Base-by-base conservation (phyloP, 2,797 vertebrate genomes). In the Tarsius wallacei region DNA sequence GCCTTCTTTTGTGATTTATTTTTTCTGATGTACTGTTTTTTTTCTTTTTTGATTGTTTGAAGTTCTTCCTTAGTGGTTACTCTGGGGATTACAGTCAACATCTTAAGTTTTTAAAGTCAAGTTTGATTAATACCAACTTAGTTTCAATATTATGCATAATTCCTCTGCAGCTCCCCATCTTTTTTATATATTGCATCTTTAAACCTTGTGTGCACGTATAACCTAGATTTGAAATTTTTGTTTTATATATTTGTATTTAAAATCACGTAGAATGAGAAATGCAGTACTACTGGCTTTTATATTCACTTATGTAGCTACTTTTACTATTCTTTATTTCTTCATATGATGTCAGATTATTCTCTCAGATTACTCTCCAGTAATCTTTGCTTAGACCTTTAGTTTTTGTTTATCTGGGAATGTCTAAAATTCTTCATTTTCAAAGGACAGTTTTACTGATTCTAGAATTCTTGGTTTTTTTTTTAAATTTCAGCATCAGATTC, bases 291-390 rank as follows among this genome's bases (percentile, higher is more conserved):
- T 82, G 19, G 47, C 59, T 93, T 94, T 86, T 86, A 51, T 92
- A 68, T 81, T 87, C 91, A 63, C 21, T 22, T 33, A 0, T 88
- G 17, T 83, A 74, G 31, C 61, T 88, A 15, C 53, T 13, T 80
- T 97, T 93, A 59, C 68, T 21, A 15, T 89, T 87, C 17, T 86
- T 89, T 71, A 90, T 49, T 86, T 89, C 17, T 47, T 87, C 77
- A 9, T 77, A 66, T 78, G 55, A 93, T 61, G 86, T 94, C 10
- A 82, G 15, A 42, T 91, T 91, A 84, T 64, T 88, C 22, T 83
- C 53, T 94, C 10, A 82, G 15, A 42, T 91, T 91, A 84, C 71
- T 88, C 22, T 83, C 53, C 42, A 47, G 12, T 89, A 12, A 5
- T 42, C 42, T 42, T 42, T 42, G 42, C 42, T 42, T 42, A 42